Percentiles rank a stretch among this genome's conserved stretches.
Evolutionary conservation across 2,888 invertebrate genomes (phyloP).

Genomic region (Fragum fragum): DNA sequence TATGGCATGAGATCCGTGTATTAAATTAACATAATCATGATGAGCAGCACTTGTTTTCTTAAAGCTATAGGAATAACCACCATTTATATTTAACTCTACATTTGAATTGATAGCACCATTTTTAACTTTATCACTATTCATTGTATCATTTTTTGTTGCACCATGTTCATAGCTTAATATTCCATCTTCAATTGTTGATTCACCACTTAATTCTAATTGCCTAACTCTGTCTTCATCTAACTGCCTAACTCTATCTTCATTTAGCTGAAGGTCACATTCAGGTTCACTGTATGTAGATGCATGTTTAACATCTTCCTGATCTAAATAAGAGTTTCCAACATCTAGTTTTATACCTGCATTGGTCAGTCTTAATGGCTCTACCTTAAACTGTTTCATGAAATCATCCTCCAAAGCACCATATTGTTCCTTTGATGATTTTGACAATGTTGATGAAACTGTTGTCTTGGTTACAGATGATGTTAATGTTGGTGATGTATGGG

Average conservation of each 20-base stretch:
- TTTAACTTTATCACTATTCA: background rate
- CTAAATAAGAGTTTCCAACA: conserved; percentile 16
- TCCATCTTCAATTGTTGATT: background rate
- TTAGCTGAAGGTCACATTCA: conserved; percentile 63
- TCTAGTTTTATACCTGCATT: conserved; percentile 53
- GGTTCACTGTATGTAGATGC: conserved; percentile 62
- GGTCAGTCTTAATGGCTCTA: conserved; percentile 65
- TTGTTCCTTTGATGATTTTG: conserved; percentile 4
- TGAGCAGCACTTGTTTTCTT: conserved; percentile 8
- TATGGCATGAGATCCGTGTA: conserved; percentile 44
- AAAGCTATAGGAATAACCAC: conserved; percentile 21
- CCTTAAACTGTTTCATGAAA: conserved; percentile 58
- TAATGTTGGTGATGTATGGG: background rate
- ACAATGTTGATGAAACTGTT: conserved; percentile 13
- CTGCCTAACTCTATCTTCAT: conserved; percentile 52
- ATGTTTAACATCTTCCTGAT: conserved; percentile 48
- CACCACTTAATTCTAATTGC: background rate
- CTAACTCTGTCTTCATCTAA: conserved; percentile 35
- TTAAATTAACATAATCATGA: conserved; percentile 61
- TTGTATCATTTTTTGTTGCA: background rate
- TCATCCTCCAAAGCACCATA: conserved; percentile 34
- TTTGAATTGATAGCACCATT: conserved; percentile 31
- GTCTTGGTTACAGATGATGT: background rate
- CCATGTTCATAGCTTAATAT: background rate
- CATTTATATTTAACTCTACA: conserved; percentile 22